phyloP scores from a whole-genome alignment of 2,888 invertebrate species.

The Kuschelorhynchus macadamiae region DNA sequence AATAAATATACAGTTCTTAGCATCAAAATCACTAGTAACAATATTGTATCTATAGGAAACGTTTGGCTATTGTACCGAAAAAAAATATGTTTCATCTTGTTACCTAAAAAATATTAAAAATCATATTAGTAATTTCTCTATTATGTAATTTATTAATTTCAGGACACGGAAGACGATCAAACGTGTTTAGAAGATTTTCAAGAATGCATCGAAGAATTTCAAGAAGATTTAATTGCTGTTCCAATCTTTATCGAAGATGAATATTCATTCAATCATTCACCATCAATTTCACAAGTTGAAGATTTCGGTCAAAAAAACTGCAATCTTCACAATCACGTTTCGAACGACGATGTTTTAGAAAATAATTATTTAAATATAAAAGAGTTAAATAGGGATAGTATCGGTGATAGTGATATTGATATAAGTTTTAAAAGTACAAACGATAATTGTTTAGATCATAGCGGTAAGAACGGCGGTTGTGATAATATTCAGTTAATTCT shows the following conservation, averaged over 20 bases:
- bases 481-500: slow-evolving; percentile 44
- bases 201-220: slow-evolving; percentile 77
- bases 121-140: too few relatives aligned
- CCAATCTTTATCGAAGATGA: slow-evolving; percentile 76
- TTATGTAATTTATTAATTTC: slow-evolving; percentile 46
- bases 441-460: slow-evolving; percentile 53
- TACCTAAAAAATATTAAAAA: too few relatives aligned
- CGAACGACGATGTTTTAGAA: slow-evolving; percentile 49
- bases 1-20: too few relatives aligned
- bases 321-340: slow-evolving; percentile 29
- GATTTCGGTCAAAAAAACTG: slow-evolving; percentile 58
- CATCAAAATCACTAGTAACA: too few relatives aligned
- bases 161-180: slow-evolving; percentile 75
- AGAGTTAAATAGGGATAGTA: slow-evolving; percentile 50
- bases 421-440: slow-evolving; percentile 63
- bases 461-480: slow-evolving; percentile 42
- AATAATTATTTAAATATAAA: slow-evolving; percentile 52
- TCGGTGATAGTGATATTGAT: slow-evolving; percentile 61
- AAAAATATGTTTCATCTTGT: too few relatives aligned
- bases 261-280: slow-evolving; percentile 68
- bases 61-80: too few relatives aligned
- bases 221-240: slow-evolving; percentile 75
- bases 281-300: slow-evolving; percentile 62
- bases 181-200: slow-evolving; percentile 77
- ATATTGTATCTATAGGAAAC: too few relatives aligned